Conservation (phyloP, 2,797 vertebrate species). For the Iguana delicatissima region DNA sequence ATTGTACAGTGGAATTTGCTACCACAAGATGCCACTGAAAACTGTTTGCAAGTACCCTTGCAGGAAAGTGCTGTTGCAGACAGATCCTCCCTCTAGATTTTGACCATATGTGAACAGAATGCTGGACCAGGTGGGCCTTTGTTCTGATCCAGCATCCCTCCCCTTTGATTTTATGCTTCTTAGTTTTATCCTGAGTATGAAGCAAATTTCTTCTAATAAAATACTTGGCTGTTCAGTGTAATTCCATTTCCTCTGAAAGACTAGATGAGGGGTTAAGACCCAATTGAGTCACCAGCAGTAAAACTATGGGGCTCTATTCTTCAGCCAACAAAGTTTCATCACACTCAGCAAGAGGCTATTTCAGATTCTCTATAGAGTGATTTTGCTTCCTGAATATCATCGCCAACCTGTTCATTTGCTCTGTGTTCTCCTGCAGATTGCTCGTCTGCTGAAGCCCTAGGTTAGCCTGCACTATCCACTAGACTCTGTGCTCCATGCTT, state of each 20-base stretch:
- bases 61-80: background rate
- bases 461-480: slow-evolving; percentile 54
- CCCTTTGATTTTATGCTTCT: background rate
- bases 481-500: slow-evolving; percentile 80
- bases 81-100: background rate
- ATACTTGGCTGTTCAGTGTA: background rate
- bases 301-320: background rate
- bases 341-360: background rate
- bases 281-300: background rate
- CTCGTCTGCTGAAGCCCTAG: slow-evolving; percentile 64
- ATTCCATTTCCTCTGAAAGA: background rate
- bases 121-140: background rate
- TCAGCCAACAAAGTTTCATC: too few species aligned
- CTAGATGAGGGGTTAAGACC: background rate
- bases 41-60: too few species aligned
- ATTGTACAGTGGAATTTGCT: background rate
- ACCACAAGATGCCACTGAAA: background rate
- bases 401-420: slow-evolving; percentile 64
- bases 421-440: slow-evolving; percentile 79
- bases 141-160: too few species aligned
- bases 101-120: background rate
- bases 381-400: slow-evolving; percentile 36
- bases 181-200: background rate
- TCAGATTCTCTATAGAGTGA: background rate
- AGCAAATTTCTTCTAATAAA: background rate